Evolutionary conservation across 1,140 invertebrate species (phyloP), one percentile per base, ranked within the genome.

Genomic region (Drosophila melanica): DNA sequence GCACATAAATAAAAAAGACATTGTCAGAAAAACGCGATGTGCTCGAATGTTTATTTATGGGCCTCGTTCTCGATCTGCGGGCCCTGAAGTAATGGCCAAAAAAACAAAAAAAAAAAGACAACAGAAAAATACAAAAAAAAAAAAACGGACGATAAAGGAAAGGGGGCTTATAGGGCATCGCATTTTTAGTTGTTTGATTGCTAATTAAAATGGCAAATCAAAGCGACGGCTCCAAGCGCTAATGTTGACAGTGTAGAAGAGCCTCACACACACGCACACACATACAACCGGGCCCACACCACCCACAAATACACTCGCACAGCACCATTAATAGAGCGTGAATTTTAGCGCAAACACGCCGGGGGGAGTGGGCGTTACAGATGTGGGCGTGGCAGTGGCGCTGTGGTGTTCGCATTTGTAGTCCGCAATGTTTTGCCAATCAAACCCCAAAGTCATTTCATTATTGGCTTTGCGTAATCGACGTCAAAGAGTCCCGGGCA

Each of bases 391-490:
- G 51, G 50, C 57, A 7, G 42, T 60, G 27, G 45, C 12, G 35
- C 20, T 68, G 59, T 72, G 68, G 75, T 77, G 67, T 59, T 71
- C 68, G 69, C 71, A 84, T 87, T 89, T 89, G 77, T 77, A 79
- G 75, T 79, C 84, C 84, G 74, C 84, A 87, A 87, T 89, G 75
- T 90, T 89, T 90, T 90, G 81, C 82, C 87, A 90, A 90, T 90
- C 87, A 90, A 89, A 90, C 81, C 84, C 81, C 82, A 90, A 90
- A 90, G 87, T 90, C 87, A 90, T 90, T 87, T 90, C 87, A 90
- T 90, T 90, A 90, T 90, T 90, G 87, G 87, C 87, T 90, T 90
- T 90, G 81, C 79, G 77, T 87, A 90, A 89, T 89, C 85, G 84
- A 89, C 85, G 84, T 87, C 84, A 89, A 86, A 86, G 84, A 84